These are phyloP conservation scores for Ophioninae sp. DNA, from an alignment of 2,888 invertebrate species.

Conservation along the genomic window DNA sequence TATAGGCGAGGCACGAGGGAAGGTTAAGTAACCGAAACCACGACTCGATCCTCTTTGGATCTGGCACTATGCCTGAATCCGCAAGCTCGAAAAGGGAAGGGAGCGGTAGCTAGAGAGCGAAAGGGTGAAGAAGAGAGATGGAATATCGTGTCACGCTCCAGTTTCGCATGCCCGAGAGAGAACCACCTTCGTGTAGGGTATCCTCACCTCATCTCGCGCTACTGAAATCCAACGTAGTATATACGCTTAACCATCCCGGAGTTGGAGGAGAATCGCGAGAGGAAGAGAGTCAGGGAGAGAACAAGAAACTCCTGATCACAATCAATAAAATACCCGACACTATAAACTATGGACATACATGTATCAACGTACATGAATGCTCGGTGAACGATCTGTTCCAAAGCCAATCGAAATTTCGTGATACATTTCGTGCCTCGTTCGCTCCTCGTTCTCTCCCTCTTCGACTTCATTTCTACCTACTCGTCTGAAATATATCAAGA, in stretches of 20 bases:
- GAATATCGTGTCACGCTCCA: conserved; percentile 38
- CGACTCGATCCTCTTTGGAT: conserved; percentile 9
- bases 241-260: conserved; percentile 39
- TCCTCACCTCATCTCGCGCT: conserved; percentile 27
- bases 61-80: conserved; percentile 56
- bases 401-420: conserved; percentile 3
- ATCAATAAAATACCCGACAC: not conserved
- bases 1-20: too few relatives aligned
- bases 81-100: not conserved
- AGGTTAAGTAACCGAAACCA: conserved; percentile 55
- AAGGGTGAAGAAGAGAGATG: not conserved
- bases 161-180: conserved; percentile 48
- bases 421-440: conserved; percentile 22
- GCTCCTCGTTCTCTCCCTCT: not conserved
- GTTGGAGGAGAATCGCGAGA: conserved; percentile 32
- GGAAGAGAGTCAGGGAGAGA: conserved; percentile 27
- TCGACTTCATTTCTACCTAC: too few relatives aligned
- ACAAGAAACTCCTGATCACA: not conserved
- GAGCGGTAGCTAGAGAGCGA: too few relatives aligned
- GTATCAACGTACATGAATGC: not conserved
- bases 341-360: conserved; percentile 7
- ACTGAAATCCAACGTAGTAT: conserved; percentile 56
- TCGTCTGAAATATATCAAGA: too few relatives aligned
- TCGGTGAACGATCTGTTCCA: conserved; percentile 45
- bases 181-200: conserved; percentile 24